Evolutionary conservation across 2,113 vertebrate species (phyloP).

Genomic region (western clawed frog (Xenopus tropicalis)): DNA sequence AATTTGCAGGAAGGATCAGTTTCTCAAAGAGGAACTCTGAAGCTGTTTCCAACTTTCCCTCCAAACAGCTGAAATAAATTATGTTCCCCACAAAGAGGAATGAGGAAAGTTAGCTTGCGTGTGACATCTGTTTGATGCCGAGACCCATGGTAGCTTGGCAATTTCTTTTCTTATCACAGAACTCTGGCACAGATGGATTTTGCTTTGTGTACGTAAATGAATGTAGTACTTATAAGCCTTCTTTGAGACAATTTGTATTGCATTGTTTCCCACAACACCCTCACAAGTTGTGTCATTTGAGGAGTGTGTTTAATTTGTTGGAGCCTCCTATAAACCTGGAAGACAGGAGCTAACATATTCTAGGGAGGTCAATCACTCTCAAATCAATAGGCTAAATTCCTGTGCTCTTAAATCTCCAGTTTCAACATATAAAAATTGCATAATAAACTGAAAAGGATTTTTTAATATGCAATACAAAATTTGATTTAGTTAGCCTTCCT

Average conservation of each 20-base stretch:
- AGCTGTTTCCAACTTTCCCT: conserved; percentile 36
- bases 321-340: no score
- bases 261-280: no score
- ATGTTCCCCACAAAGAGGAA: conserved; percentile 49
- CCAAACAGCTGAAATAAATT: conserved; percentile 51
- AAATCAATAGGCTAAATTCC: no score
- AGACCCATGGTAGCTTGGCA: conserved; percentile 63
- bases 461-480: no score
- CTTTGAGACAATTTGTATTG: conserved; percentile 3
- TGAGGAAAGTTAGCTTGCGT: conserved; percentile 54
- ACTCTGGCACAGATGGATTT: conserved; percentile 58
- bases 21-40: conserved; percentile 10
- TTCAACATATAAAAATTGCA: no score
- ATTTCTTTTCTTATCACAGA: conserved; percentile 45
- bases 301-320: no score
- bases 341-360: no score
- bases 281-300: no score
- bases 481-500: no score
- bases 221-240: conserved; percentile 48
- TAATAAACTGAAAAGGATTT: no score
- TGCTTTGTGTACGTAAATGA: conserved; percentile 52
- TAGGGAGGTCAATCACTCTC: no score
- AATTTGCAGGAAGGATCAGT: conserved; percentile 1
- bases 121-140: conserved; percentile 60
- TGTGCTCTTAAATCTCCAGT: no score